A percentile compares a stretch with the other conserved stretches of the same genome.
phyloP scores from a whole-genome alignment of 2,888 invertebrate genomes.

The Drosophila parthenogenetica region DNA sequence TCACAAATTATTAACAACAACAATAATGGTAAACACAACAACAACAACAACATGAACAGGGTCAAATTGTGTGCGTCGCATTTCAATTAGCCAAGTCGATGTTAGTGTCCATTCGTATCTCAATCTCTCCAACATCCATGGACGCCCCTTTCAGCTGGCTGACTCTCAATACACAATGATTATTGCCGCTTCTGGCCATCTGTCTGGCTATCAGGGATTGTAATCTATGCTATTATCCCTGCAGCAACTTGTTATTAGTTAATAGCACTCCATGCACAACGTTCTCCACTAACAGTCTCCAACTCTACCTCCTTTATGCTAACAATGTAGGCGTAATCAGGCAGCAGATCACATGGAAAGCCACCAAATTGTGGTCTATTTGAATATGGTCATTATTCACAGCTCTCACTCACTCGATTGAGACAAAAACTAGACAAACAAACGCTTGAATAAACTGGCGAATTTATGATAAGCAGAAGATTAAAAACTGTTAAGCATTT shows the following conservation, averaged over 20 bases:
- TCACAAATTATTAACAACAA: slow-evolving; percentile 8
- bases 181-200: slow-evolving; percentile 13
- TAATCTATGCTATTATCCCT: slow-evolving; percentile 40
- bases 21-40: not conserved
- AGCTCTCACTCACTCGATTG: not conserved
- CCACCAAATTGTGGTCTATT: slow-evolving; percentile 5
- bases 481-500: not conserved
- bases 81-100: slow-evolving; percentile 34
- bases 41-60: not conserved
- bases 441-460: slow-evolving; percentile 4
- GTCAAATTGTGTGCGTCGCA: slow-evolving; percentile 28
- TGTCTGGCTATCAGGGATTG: slow-evolving; percentile 20
- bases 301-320: not conserved
- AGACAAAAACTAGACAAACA: slow-evolving; percentile 6
- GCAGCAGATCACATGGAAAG: not conserved
- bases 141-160: slow-evolving; percentile 1
- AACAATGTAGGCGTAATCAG: slow-evolving; percentile 15
- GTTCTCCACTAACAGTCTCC: not conserved
- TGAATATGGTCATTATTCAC: slow-evolving; percentile 5
- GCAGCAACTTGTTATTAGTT: slow-evolving; percentile 35
- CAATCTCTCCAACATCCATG: not conserved
- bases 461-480: not conserved
- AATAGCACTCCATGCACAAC: slow-evolving; percentile 20
- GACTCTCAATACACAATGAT: slow-evolving; percentile 19
- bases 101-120: not conserved